Base-by-base conservation (phyloP, 2,113 vertebrate species). In the Oncorhynchus masou region DNA sequence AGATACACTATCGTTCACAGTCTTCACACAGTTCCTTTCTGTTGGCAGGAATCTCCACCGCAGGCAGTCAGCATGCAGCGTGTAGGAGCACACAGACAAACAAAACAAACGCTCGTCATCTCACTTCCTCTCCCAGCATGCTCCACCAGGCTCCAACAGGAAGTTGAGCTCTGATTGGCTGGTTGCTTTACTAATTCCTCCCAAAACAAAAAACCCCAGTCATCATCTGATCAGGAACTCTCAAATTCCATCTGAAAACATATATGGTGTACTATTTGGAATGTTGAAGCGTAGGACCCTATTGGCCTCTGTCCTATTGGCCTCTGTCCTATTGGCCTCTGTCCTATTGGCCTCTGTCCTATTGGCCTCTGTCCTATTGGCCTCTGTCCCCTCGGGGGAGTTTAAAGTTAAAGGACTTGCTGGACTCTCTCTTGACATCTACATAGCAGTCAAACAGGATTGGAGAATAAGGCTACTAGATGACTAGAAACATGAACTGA, bases 51-150 rank as follows among this genome's bases (percentile, higher is more conserved):
- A 13, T 57, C 51, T 16, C 51, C 12, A 57, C 13, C 51, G 20
- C 19, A 57, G 51, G 51, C 51, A 57, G 51, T 39, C 7, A 39
- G 7, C 7, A 39, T 9, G 20, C 22, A n/a, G 7, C 24, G 64
- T 27, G 3, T 4, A 13, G 64, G 12, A 66, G 13, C 22, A 66
- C 25, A 13, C 64, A 13, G 64, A 13, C 9, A 39, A 39, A 39
- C 39, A 39, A 39, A 66, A 66, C 64, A 25, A 27, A 66, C 9
- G 1, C 9, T 27, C 16, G 5, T 29, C 54, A 0, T 71, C 71
- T 20, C n/a, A 39, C 80, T 88, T 91, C 90, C 89, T 88, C 82
- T 80, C 34, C 48, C 85, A 87, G 89, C 84, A 74, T 39, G 49
- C 54, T 22, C 54, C 49, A 34, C 25, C 31, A 34, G 31, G 31